Base-by-base conservation (phyloP, 2,888 invertebrate genomes). In the Pheosia tremula region DNA sequence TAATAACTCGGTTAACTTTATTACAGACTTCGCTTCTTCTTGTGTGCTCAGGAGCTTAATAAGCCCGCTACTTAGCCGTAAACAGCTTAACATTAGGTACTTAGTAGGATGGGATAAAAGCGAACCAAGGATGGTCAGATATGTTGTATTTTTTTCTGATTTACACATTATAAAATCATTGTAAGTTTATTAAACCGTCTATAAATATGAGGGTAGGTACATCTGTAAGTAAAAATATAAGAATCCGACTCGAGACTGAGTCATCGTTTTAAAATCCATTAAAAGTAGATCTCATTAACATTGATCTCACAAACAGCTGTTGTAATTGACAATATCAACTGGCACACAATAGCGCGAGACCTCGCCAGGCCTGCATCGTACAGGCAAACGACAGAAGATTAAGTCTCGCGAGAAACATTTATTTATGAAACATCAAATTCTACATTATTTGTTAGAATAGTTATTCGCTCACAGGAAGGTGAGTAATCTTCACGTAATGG, bases 271-370 rank as follows among this genome's bases (percentile, higher is more conserved):
- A 62, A 72, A 68, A 10, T 36, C 13, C 37, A 61, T 52, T 53
- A 53, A n/a, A 24, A 53, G 11, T 50, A 55, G 54, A 56, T 52
- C 47, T 41, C 52, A 58, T 58, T 63, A 61, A 49, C 59, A 13
- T 39, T 59, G 11, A 60, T 63, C 58, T 68, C 75, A 72, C 43
- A 66, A 71, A 68, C 72, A 74, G 63, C 66, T 67, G 66, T 60
- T 68, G 65, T 77, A 74, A 75, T 77, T 75, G 75, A 72, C 75
- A 69, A 64, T 64, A 68, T 68, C 66, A 67, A 65, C 66, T 60
- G 59, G 61, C 60, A 52, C 68, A 76, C 68, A 77, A 74, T 67
- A 45, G 56, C 10, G 66, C 36, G 62, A 63, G 75, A 74, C 59
- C 64, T 71, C 67, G 56, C 50, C 62, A 67, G 60, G 62, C 41